Base-by-base conservation (phyloP, 1,140 invertebrate genomes). In the Aphaenogaster ashmeadi region DNA sequence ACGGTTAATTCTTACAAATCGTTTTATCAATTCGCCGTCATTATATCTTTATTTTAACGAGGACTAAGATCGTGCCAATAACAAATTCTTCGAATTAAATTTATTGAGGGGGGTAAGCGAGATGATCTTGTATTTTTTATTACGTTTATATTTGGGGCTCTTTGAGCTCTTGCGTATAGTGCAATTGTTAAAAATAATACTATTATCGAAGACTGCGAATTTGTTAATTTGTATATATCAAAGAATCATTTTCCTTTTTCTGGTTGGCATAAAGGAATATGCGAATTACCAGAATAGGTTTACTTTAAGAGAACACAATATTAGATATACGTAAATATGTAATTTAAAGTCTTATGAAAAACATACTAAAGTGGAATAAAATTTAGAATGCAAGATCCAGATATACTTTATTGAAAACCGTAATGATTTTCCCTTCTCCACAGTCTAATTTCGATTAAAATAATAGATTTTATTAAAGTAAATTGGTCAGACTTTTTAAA, bases 81-180 rank as follows among this genome's bases (percentile, higher is more conserved):
- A 38, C 50, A 66, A 47, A 47, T 74, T 44, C 21, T 72, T 47
- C 33, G 50, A 69, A 41, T 69, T 69, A 60, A 60, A 84, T 84
- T 74, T 75, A 75, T 84, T 60, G 9, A 56, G 11, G 33, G n/a
- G 6, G 15, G 44, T 79, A 36, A 56, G 7, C 9, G 13, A 47
- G 13, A 54, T 44, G 36, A 47, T 80, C 69, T 81, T 71, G 33
- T 74, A 74, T 83, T 75, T 84, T 83, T 84, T 84, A 84, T 84
- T 84, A 47, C 13, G 38, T 84, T 84, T 62, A 41, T 60, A 84
- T 84, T 47, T 58, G n/a, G 18, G 1, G 38, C 74, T 60, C 21
- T 77, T 41, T 27, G 38, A 77, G 54, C 27, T 50, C 33, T 21
- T 36, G 27, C 33, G 15, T 60, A 50, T 47, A 27, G 54, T 60